Evolutionary conservation across 1,140 invertebrate genomes (phyloP).

Genomic region (Magallana ariakensis): DNA sequence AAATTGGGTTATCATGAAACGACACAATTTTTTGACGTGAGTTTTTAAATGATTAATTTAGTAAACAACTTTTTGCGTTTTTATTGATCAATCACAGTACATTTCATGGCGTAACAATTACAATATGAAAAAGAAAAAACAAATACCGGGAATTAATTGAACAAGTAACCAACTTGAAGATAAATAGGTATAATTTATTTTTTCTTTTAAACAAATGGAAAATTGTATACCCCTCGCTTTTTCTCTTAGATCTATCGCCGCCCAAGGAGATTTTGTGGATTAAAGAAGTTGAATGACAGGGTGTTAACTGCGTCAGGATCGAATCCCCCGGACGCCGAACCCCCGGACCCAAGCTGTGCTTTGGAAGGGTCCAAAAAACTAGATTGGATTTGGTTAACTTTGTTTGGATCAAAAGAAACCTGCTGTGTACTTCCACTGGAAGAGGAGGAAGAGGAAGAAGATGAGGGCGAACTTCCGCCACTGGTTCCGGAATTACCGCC

Average conservation of each 20-base stretch:
- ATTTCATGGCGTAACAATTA: no score
- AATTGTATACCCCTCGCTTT: neutral
- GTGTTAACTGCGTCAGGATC: slow-evolving; percentile 45
- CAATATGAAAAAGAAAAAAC: no score
- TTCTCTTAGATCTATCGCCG: neutral
- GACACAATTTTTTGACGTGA: no score
- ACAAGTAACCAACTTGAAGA: no score
- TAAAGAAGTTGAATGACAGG: slow-evolving; percentile 38
- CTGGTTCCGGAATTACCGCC: slow-evolving; percentile 33
- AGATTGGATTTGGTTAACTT: slow-evolving; percentile 40
- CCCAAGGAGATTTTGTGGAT: slow-evolving; percentile 39
- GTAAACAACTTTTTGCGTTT: no score
- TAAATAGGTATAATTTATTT: neutral
- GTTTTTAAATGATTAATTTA: no score
- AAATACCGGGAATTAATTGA: no score
- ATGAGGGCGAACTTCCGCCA: neutral
- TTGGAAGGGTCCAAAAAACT: slow-evolving; percentile 44
- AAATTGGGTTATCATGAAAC: no score
- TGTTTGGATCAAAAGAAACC: slow-evolving; percentile 45
- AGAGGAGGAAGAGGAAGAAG: neutral
- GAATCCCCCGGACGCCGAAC: slow-evolving; percentile 30
- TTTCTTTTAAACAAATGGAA: neutral
- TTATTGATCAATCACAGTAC: no score
- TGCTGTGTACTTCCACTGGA: slow-evolving; percentile 15
- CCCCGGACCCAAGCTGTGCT: slow-evolving; percentile 30